Evolutionary conservation across 2,797 vertebrate genomes (phyloP).

Genomic region (Columba guinea): DNA sequence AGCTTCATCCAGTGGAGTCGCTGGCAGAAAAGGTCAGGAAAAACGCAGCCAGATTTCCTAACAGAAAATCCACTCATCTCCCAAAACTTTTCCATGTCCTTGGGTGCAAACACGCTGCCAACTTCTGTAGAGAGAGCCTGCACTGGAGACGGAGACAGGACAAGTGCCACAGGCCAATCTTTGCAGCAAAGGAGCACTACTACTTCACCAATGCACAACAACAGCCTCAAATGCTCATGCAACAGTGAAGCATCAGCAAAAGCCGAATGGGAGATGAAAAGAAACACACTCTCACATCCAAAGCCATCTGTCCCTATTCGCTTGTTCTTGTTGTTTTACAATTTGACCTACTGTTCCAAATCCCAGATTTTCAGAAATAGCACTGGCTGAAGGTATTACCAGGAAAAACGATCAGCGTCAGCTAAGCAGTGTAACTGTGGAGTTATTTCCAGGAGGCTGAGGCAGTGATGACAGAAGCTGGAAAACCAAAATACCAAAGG

Average conservation of each 20-base stretch:
- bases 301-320: slow-evolving; percentile 52
- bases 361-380: slow-evolving; percentile 57
- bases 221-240: not conserved
- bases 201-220: not conserved
- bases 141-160: not conserved
- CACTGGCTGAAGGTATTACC: slow-evolving; percentile 37
- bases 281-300: slow-evolving; percentile 23
- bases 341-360: slow-evolving; percentile 69
- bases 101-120: not conserved
- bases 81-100: not conserved
- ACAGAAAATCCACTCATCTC: not conserved
- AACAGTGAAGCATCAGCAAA: not conserved
- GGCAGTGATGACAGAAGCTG: slow-evolving; percentile 23
- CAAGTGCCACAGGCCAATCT: not conserved
- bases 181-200: slow-evolving; percentile 20
- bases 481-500: slow-evolving; percentile 9
- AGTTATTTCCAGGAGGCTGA: slow-evolving; percentile 23
- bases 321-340: slow-evolving; percentile 36
- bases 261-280: slow-evolving; percentile 51
- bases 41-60: not conserved
- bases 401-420: slow-evolving; percentile 1
- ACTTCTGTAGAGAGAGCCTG: not conserved
- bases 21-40: not conserved
- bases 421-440: slow-evolving; percentile 13
- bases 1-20: not conserved